These are phyloP conservation scores for Nezara viridula DNA, from an alignment of 2,888 invertebrate species.

Conservation along the genomic window DNA sequence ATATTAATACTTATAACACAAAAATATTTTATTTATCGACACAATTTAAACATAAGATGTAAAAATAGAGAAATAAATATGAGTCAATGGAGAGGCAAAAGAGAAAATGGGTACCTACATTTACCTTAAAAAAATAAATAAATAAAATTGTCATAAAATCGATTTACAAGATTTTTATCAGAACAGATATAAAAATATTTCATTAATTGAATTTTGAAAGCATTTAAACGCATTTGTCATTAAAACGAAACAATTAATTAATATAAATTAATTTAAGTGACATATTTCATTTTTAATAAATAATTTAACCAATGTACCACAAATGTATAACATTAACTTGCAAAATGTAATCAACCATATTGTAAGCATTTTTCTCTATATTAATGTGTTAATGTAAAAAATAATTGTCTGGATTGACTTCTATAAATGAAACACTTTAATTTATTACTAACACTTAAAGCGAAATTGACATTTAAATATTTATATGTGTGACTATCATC, in stretches of 20 bases:
- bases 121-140: background rate
- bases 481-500: background rate
- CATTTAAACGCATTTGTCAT: background rate
- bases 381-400: background rate
- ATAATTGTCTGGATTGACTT: background rate
- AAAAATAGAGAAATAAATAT: background rate
- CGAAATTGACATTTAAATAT: background rate
- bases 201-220: background rate
- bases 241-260: background rate
- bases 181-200: background rate
- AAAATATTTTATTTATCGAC: background rate
- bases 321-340: background rate
- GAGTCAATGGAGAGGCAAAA: background rate
- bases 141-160: too few species aligned
- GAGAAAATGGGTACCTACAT: too few species aligned
- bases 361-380: background rate
- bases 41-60: too few species aligned
- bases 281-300: background rate
- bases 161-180: background rate
- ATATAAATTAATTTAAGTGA: background rate
- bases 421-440: background rate
- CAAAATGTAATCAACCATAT: background rate
- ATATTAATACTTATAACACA: background rate
- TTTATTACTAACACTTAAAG: background rate
- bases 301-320: background rate